Conservation (phyloP, 2,888 invertebrate genomes). For the Coelinius sp. region DNA sequence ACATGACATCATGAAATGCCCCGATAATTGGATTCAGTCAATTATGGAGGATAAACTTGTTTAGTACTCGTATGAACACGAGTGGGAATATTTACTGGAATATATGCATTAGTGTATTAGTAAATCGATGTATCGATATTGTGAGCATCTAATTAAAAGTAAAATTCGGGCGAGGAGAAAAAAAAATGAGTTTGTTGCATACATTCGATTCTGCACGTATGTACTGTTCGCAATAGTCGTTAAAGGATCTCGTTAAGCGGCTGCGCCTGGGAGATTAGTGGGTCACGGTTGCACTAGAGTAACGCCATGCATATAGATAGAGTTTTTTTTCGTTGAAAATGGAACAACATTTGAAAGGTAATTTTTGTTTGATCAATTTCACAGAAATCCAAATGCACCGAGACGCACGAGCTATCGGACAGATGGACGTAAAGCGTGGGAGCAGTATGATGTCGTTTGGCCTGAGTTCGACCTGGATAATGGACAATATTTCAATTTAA, state of each 20-base stretch:
- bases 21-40: conserved; percentile 51
- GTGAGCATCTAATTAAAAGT: conserved; percentile 7
- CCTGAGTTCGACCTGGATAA: conserved; percentile 83
- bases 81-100: background rate
- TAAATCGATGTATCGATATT: background rate
- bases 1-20: background rate
- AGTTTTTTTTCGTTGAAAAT: background rate
- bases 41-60: conserved; percentile 56
- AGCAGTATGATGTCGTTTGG: conserved; percentile 84
- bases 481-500: conserved; percentile 84
- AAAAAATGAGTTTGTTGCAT: background rate
- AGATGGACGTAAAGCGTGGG: conserved; percentile 78
- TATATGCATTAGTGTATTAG: conserved; percentile 31
- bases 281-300: conserved; percentile 18
- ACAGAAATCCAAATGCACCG: conserved; percentile 84
- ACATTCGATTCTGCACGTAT: conserved; percentile 8
- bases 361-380: conserved; percentile 23
- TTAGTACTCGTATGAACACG: conserved; percentile 38
- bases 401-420: conserved; percentile 78
- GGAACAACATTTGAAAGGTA: background rate
- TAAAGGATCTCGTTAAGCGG: conserved; percentile 33
- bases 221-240: conserved; percentile 28
- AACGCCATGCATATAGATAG: conserved; percentile 26
- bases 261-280: conserved; percentile 28
- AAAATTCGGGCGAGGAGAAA: background rate